Evolutionary conservation across 1,140 invertebrate species (phyloP), one percentile per base, ranked within the genome.

Genomic region (Drusus annulatus): DNA sequence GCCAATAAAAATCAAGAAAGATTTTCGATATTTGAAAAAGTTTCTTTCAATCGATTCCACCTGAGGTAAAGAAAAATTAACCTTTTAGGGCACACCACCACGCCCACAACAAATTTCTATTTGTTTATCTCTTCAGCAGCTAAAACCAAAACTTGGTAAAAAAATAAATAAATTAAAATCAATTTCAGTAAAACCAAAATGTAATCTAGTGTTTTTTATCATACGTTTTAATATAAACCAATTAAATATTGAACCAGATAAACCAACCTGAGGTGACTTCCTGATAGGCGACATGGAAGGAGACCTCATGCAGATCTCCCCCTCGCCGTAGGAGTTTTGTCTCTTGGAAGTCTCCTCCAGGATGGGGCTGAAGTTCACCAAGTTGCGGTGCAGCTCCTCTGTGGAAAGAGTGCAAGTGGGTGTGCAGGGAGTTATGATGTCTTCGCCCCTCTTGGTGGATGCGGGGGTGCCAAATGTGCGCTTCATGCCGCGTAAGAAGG

Each of bases 381-480:
- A 51, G 16, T 69, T 23, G 10, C 16, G 21, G 16, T 65, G 62
- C 62, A 65, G 25, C 16, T 31, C 62, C 62, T 65, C 62, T 2
- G 62, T n/a, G 1, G 62, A 65, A 3, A 28, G 21, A 16, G 62
- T 65, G 25, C 10, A 3, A 3, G 25, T 25, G 10, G 21, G 21
- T n/a, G 21, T 65, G 3, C 13, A 13, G 7, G 16, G 16, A 13
- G 21, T 7, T 1, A 7, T n/a, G 5, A 13, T 28, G 21, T 31
- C 16, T 10, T 50, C 31, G n/a, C 8, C 31, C 5, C 45, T 19
- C 31, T 50, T 36, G 16, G 17, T 8, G 23, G 19, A 50, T 6
- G 17, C 10, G 16, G 88, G 88, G 0, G 88, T 89, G 2, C 85
- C 88, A 62, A 88, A 89, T 50, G 87, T 88, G 25, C 88, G 85